phyloP scores from a whole-genome alignment of 2,113 vertebrate species.

The Cebidichthys violaceus region DNA sequence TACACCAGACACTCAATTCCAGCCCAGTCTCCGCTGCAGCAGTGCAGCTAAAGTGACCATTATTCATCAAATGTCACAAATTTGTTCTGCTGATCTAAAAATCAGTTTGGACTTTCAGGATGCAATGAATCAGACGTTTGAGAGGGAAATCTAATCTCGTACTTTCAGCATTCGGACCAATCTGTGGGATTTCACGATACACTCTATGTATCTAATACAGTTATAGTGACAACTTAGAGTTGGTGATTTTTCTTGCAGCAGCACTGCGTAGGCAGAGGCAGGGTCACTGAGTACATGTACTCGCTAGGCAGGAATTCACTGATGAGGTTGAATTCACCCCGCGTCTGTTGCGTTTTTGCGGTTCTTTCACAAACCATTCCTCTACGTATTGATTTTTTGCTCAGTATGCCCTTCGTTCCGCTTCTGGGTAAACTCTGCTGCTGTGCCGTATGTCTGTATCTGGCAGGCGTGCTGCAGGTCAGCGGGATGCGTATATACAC shows the following conservation, averaged over 20 bases:
- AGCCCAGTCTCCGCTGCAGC: not conserved
- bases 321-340: constrained; percentile 30
- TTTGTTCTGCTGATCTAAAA: constrained; percentile 34
- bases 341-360: constrained; percentile 5
- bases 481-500: constrained; percentile 88
- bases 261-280: constrained; percentile 46
- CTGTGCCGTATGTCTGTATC: not conserved
- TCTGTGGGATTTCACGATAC: constrained; percentile 10
- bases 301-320: constrained; percentile 25
- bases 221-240: constrained; percentile 15
- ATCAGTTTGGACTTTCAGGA: constrained; percentile 27
- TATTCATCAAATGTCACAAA: constrained; percentile 48
- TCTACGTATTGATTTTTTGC: constrained; percentile 20
- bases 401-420: not conserved
- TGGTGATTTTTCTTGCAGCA: constrained; percentile 38
- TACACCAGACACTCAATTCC: constrained; percentile 36
- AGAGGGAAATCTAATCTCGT: not conserved
- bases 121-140: constrained; percentile 21
- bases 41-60: constrained; percentile 38
- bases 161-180: not conserved
- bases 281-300: constrained; percentile 53
- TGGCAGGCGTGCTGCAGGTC: constrained; percentile 79
- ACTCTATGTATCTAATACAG: not conserved
- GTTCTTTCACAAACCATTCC: not conserved
- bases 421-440: constrained; percentile 12